A percentile compares a stretch with the other conserved stretches of the same genome.
phyloP scores from a whole-genome alignment of 2,888 invertebrate species.

The Sesamia inferens region DNA sequence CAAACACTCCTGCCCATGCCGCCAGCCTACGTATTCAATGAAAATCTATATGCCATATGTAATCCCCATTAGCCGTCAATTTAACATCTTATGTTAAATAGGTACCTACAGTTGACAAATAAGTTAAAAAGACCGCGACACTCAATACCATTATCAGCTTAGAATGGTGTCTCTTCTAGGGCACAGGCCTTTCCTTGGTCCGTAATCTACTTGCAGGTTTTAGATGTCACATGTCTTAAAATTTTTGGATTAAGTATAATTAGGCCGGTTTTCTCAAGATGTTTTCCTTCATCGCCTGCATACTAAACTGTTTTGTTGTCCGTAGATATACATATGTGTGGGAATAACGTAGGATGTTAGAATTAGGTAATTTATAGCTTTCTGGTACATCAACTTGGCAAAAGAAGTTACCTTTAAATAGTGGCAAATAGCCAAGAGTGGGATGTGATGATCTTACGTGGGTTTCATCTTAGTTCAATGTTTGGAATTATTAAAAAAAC shows the following conservation, averaged over 20 bases:
- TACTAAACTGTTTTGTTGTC: conserved; percentile 1
- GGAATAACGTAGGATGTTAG: conserved; percentile 67
- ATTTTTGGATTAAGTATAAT: background rate
- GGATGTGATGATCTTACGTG: conserved; percentile 55
- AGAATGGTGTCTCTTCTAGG: background rate
- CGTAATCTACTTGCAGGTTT: background rate
- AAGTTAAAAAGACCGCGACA: background rate
- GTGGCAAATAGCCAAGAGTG: conserved; percentile 55
- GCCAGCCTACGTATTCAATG: conserved; percentile 62
- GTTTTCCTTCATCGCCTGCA: background rate
- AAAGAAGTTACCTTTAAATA: conserved; percentile 52
- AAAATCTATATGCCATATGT: conserved; percentile 38
- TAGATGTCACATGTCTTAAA: background rate
- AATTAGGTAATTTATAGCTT: conserved; percentile 65
- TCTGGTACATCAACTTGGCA: conserved; percentile 40
- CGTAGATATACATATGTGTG: conserved; percentile 58
- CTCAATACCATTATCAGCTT: background rate
- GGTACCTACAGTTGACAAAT: conserved; percentile 36
- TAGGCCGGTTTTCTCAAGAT: too few relatives aligned
- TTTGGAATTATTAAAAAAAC: conserved; percentile 3
- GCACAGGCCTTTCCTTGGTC: background rate
- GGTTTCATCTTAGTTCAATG: conserved; percentile 32
- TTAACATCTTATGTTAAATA: conserved; percentile 56
- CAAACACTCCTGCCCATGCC: conserved; percentile 29
- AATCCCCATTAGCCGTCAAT: conserved; percentile 34